These are phyloP conservation scores for Platycercus adscitus DNA, from an alignment of 2,113 vertebrate genomes.

Conservation along the genomic window DNA sequence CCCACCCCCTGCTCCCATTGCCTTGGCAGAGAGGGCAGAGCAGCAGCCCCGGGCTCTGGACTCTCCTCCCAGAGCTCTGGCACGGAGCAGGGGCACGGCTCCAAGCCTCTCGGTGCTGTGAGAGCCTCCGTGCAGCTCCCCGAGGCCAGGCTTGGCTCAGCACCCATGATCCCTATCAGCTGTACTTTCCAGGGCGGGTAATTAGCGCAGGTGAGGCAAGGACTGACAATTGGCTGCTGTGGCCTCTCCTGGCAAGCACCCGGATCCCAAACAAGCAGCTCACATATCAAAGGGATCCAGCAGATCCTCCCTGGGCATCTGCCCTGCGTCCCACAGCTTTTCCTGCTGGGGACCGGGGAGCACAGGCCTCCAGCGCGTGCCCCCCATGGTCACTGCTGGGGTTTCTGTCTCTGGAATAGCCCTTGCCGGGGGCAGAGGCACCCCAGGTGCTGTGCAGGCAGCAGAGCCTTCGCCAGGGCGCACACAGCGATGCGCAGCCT, in stretches of 20 bases:
- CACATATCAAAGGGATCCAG: constrained; percentile 65
- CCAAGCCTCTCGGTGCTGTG: constrained; percentile 23
- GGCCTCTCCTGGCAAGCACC: constrained; percentile 55
- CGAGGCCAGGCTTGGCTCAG: constrained; percentile 57
- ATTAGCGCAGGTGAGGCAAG: constrained; percentile 73
- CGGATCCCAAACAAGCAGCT: constrained; percentile 9
- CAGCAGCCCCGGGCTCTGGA: not conserved
- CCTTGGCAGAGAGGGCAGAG: not conserved
- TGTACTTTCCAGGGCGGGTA: constrained; percentile 63
- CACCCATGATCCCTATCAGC: constrained; percentile 54
- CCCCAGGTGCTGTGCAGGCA: not conserved
- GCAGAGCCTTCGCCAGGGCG: not conserved
- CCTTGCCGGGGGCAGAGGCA: not conserved
- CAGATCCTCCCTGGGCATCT: constrained; percentile 45
- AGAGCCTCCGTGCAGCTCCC: constrained; percentile 29
- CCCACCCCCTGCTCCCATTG: not conserved
- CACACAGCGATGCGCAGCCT: not conserved
- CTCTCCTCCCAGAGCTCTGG: constrained; percentile 33
- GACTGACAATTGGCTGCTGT: constrained; percentile 52
- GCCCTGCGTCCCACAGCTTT: not conserved
- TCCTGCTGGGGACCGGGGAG: not conserved
- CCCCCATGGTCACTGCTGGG: not conserved
- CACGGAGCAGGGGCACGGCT: not conserved
- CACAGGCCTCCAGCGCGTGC: rapidly evolving
- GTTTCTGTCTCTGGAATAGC: not conserved